Evolutionary conservation across 1,140 invertebrate species (phyloP), one percentile per base, ranked within the genome.

Genomic region (Drosophila ananassae): DNA sequence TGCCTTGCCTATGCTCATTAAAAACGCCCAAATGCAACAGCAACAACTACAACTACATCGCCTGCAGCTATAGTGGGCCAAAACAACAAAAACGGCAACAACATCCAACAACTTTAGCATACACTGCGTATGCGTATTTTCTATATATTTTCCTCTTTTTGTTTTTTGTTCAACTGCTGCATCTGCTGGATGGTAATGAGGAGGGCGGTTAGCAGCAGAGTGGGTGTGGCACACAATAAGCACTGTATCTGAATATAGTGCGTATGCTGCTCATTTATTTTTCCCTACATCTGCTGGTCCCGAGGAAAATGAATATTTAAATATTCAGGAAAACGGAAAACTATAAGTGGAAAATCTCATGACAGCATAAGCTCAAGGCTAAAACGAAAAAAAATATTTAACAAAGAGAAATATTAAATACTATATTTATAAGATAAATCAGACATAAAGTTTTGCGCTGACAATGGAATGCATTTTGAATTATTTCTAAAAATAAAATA

Each of bases 41-140:
- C 44, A 66, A 24, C 25, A 28, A 62, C 47, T 34, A 25, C 50
- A 76, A 64, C 34, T 56, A 41, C 13, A 37, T 56, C 12, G 25
- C 13, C 44, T 32, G 76, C 58, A 81, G 47, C 54, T 47, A 21
- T 41, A 46, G 22, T 3, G 50, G 32, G 32, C 37, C 57, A 30
- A 55, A 44, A 22, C 12, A 34, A n/a, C 39, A 48, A 34, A n/a
- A 34, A 30, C 2, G 25, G 47, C 37, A 67, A 30, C 52, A 71
- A 28, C 50, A 25, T 34, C 9, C 44, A 8, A n/a, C 51, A 63
- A 51, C 52, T 73, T 63, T 24, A 34, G 25, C 46, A 34, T 59
- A 85, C 58, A 63, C 69, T 77, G 81, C 81, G 82, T 85, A 87
- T 87, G 82, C 82, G 69, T 85, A 82, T 87, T 85, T 85, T 87